Evolutionary conservation across 1,140 invertebrate species (phyloP).

Genomic region (Vanessa atalanta): DNA sequence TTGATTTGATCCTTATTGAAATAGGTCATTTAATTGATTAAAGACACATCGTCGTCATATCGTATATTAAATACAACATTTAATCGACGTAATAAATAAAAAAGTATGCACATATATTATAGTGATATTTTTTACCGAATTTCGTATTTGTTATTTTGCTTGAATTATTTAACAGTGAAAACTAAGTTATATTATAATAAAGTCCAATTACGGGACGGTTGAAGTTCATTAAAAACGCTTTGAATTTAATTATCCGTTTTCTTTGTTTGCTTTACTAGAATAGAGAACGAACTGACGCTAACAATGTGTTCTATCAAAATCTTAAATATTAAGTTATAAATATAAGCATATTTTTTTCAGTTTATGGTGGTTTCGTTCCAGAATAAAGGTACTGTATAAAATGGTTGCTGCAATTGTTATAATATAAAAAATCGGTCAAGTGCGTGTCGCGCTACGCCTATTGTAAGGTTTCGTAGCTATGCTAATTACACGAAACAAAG

Average conservation of each 20-base stretch:
- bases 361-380: neutral
- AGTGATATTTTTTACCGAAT: too few species aligned
- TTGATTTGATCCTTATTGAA: constrained; percentile 12
- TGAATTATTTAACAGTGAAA: constrained; percentile 3
- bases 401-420: neutral
- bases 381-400: neutral
- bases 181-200: constrained; percentile 66
- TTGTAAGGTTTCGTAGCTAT: neutral
- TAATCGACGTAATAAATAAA: too few species aligned
- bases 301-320: constrained; percentile 14
- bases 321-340: neutral
- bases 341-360: neutral
- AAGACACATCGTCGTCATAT: too few species aligned
- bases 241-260: constrained; percentile 76
- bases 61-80: too few species aligned
- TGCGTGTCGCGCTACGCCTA: neutral
- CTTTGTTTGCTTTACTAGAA: constrained; percentile 58
- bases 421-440: neutral
- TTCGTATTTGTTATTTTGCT: neutral
- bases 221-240: constrained; percentile 74
- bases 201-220: constrained; percentile 65
- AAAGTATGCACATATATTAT: too few species aligned
- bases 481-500: neutral
- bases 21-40: neutral
- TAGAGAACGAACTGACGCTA: constrained; percentile 12